These are phyloP conservation scores for Ichneumon xanthorius DNA, from an alignment of 2,888 invertebrate species.

Conservation along the genomic window DNA sequence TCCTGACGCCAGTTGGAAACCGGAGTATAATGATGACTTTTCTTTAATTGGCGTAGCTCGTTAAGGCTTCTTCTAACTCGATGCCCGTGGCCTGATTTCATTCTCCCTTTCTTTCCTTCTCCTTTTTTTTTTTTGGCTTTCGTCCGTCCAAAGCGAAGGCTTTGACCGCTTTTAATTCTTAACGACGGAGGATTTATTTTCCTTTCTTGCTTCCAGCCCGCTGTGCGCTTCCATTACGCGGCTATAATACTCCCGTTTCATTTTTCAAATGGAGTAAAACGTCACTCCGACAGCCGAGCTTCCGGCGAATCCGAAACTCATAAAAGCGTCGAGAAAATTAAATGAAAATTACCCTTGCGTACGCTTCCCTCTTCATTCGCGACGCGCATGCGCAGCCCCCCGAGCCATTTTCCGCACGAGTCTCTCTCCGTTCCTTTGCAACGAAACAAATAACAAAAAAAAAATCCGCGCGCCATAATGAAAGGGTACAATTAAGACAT, in stretches of 20 bases:
- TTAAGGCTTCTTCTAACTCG: slow-evolving; percentile 65
- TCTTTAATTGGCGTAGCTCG: slow-evolving; percentile 67
- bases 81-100: slow-evolving; percentile 59
- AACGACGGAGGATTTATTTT: slow-evolving; percentile 30
- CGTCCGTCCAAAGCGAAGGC: slow-evolving; percentile 12
- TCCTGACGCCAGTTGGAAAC: slow-evolving; percentile 52
- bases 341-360: background rate
- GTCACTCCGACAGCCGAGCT: background rate
- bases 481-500: slow-evolving; percentile 50
- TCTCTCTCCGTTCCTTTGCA: background rate
- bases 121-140: slow-evolving; percentile 6
- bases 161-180: slow-evolving; percentile 49
- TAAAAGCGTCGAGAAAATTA: background rate
- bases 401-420: background rate
- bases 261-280: slow-evolving; percentile 45
- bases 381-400: background rate
- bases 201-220: background rate
- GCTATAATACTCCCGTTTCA: slow-evolving; percentile 25
- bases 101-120: background rate
- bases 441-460: background rate
- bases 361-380: background rate
- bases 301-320: background rate
- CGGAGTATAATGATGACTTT: slow-evolving; percentile 67
- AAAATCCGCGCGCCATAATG: background rate
- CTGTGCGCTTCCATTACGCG: slow-evolving; percentile 18